phyloP scores from a whole-genome alignment of 1,140 invertebrate species.

The Euwallacea similis region DNA sequence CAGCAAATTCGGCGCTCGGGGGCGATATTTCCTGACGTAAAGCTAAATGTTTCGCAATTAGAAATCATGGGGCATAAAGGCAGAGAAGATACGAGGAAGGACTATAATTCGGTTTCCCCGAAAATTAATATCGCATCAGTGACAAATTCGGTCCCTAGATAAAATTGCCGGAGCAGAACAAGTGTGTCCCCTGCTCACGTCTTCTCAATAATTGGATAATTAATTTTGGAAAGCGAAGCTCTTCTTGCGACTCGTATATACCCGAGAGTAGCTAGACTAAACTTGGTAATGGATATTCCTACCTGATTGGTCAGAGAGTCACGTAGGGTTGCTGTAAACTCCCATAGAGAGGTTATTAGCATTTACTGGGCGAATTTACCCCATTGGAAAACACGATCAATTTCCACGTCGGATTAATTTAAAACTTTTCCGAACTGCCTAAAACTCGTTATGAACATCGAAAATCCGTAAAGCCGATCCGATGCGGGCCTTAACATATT shows the following conservation, averaged over 20 bases:
- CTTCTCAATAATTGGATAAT: constrained; percentile 51
- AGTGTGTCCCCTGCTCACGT: constrained; percentile 41
- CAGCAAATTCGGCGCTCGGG: not conserved
- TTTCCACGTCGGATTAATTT: constrained; percentile 16
- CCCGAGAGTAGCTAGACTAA: constrained; percentile 28
- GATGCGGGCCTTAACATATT: constrained; percentile 44
- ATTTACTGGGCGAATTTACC: no score
- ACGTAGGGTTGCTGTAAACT: not conserved
- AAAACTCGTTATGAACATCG: constrained; percentile 33
- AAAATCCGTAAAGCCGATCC: constrained; percentile 39
- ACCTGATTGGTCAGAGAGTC: constrained; percentile 6
- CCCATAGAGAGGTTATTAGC: no score
- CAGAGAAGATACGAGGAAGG: constrained; percentile 32
- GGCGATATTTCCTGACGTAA: constrained; percentile 28
- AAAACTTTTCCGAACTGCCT: constrained; percentile 26
- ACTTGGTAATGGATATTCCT: constrained; percentile 14
- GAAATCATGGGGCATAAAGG: constrained; percentile 41
- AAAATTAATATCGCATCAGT: constrained; percentile 48
- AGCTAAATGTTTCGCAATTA: constrained; percentile 38
- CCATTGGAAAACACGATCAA: no score
- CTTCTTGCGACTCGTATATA: constrained; percentile 40
- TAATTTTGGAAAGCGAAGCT: constrained; percentile 50
- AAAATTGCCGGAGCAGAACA: constrained; percentile 45
- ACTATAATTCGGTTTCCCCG: constrained; percentile 40
- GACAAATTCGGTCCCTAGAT: constrained; percentile 47